These are phyloP conservation scores for Ursus arctos DNA, from an alignment of 2,113 vertebrate species.

Conservation along the genomic window DNA sequence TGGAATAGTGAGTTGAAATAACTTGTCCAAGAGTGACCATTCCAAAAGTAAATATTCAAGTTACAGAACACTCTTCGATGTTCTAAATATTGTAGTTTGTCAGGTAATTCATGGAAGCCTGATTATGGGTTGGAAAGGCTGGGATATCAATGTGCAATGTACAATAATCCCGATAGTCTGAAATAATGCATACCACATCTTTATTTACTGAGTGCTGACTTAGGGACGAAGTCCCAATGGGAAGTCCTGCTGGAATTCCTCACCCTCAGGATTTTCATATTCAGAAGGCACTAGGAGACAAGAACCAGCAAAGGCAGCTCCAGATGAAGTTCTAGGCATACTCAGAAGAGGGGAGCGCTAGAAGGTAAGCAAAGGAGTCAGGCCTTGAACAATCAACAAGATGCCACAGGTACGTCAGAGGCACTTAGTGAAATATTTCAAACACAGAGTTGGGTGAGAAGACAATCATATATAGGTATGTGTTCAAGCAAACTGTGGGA, in stretches of 20 bases:
- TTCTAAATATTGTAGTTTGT: not conserved
- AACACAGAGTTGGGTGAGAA: not conserved
- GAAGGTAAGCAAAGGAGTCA: not conserved
- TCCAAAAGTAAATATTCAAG: not conserved
- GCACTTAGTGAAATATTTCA: not conserved
- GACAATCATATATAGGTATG: rapidly evolving
- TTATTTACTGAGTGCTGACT: not conserved
- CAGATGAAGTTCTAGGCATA: not conserved
- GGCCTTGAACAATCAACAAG: not conserved
- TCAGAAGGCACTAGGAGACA: not conserved
- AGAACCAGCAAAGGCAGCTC: not conserved
- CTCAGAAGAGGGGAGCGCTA: not conserved
- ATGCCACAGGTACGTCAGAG: not conserved
- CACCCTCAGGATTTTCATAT: not conserved
- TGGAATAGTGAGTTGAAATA: not conserved
- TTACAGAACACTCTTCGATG: not conserved
- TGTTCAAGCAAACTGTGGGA: not conserved
- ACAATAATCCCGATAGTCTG: not conserved
- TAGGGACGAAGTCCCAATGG: not conserved
- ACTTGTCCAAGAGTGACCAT: not conserved
- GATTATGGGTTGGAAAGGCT: not conserved
- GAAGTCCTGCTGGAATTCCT: not conserved
- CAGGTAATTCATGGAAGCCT: not conserved
- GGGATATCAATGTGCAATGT: not conserved
- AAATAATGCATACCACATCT: not conserved